phyloP scores from a whole-genome alignment of 2,113 vertebrate genomes.

The Dolichallabes microphthalmus region DNA sequence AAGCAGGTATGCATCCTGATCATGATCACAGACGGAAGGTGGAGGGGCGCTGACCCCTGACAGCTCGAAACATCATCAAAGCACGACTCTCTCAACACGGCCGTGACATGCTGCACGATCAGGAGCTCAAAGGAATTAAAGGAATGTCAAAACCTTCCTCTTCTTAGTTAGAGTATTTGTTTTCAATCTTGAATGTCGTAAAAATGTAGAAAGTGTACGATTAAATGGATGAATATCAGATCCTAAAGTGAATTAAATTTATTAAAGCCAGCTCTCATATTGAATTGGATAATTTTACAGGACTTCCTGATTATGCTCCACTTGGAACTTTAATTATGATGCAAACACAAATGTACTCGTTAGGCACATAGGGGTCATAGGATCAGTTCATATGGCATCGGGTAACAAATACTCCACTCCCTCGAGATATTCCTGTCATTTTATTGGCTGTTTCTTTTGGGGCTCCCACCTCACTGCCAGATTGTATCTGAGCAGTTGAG shows the following conservation, averaged over 20 bases:
- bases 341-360: background rate
- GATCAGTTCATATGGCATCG: too few relatives aligned
- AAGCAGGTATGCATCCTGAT: background rate
- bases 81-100: background rate
- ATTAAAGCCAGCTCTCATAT: background rate
- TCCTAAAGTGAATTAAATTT: background rate
- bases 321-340: background rate
- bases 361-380: too few relatives aligned
- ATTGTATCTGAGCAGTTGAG: too few relatives aligned
- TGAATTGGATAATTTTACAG: background rate
- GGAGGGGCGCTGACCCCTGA: background rate
- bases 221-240: too few relatives aligned
- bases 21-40: background rate
- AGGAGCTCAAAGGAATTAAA: background rate
- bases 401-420: too few relatives aligned
- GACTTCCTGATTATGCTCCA: background rate
- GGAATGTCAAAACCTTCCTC: background rate
- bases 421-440: too few relatives aligned
- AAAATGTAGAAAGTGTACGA: background rate
- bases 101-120: slow-evolving; percentile 2
- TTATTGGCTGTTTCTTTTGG: too few relatives aligned
- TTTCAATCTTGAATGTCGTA: background rate
- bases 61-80: slow-evolving; percentile 17
- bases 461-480: too few relatives aligned
- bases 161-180: background rate